Percentiles rank a stretch among this genome's conserved stretches.
Evolutionary conservation across 2,797 vertebrate species (phyloP).

Genomic region (Prionace glauca): DNA sequence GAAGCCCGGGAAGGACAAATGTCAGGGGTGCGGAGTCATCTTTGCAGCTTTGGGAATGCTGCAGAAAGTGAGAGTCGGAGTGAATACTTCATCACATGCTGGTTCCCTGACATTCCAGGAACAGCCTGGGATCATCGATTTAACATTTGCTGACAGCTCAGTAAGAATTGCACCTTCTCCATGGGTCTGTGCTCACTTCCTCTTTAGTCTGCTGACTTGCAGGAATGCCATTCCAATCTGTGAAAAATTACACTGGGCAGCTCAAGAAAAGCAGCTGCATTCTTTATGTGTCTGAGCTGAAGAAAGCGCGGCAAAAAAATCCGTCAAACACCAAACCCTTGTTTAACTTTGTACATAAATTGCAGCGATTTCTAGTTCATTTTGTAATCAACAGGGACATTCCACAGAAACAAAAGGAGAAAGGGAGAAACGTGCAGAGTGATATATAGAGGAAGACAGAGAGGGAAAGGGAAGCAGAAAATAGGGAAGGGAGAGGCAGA

Average conservation of each 20-base stretch:
- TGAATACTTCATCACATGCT: slow-evolving; percentile 13
- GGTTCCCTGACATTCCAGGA: neutral
- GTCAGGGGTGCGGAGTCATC: neutral
- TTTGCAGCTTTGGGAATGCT: neutral
- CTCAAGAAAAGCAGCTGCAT: slow-evolving; percentile 28
- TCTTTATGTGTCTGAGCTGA: slow-evolving; percentile 23
- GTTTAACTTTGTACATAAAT: neutral
- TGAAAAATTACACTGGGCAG: slow-evolving; percentile 26
- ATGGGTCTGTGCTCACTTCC: slow-evolving; percentile 22
- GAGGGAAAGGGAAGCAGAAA: neutral
- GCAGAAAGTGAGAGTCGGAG: neutral
- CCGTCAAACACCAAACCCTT: neutral
- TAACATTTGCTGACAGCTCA: slow-evolving; percentile 20
- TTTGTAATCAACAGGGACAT: neutral
- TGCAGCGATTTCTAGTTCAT: neutral
- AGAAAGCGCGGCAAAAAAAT: neutral
- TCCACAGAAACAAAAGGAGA: neutral
- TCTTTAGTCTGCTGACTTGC: slow-evolving; percentile 33
- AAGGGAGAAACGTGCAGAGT: neutral
- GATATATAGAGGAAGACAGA: neutral
- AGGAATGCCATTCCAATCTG: slow-evolving; percentile 32
- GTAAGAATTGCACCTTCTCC: slow-evolving; percentile 29
- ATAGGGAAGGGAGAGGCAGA: no score
- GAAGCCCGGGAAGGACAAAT: neutral
- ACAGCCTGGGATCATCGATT: slow-evolving; percentile 26